Evolutionary conservation across 1,140 invertebrate genomes (phyloP).

Genomic region (Hesperophylax magnus): DNA sequence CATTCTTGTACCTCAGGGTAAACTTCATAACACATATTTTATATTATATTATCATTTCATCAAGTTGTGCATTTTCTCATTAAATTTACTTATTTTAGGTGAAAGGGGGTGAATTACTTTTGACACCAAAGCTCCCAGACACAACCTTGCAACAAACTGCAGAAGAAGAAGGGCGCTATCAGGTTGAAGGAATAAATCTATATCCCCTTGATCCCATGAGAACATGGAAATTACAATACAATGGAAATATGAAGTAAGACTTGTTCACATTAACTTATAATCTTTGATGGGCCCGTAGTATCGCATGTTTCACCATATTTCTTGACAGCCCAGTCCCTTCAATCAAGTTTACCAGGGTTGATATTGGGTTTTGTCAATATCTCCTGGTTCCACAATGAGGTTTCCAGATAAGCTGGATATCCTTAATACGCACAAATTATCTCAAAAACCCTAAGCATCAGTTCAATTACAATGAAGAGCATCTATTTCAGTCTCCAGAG

Average conservation of each 20-base stretch:
- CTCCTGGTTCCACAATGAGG: too few species aligned
- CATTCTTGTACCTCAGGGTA: slow-evolving; percentile 72
- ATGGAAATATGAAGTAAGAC: slow-evolving; percentile 75
- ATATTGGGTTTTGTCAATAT: too few species aligned
- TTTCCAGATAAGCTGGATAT: too few species aligned
- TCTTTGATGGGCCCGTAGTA: too few species aligned
- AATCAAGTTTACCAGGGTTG: too few species aligned
- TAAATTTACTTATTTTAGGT: slow-evolving; percentile 60
- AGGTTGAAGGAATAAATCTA: slow-evolving; percentile 73
- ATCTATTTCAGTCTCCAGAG: too few species aligned
- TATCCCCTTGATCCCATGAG: slow-evolving; percentile 76
- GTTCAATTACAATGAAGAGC: too few species aligned
- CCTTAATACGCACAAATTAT: too few species aligned
- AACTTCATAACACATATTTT: slow-evolving; percentile 14
- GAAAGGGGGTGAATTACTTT: slow-evolving; percentile 74
- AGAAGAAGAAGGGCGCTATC: slow-evolving; percentile 70
- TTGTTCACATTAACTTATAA: not conserved
- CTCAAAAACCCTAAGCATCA: too few species aligned
- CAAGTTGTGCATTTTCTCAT: not conserved
- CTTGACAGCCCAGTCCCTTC: too few species aligned
- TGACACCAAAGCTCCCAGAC: slow-evolving; percentile 75
- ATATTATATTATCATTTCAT: too few species aligned
- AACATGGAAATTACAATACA: slow-evolving; percentile 75
- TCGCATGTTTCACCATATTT: too few species aligned
- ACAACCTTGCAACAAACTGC: slow-evolving; percentile 71